Base-by-base conservation (phyloP, 1,140 invertebrate genomes). In the Bombus affinis region DNA sequence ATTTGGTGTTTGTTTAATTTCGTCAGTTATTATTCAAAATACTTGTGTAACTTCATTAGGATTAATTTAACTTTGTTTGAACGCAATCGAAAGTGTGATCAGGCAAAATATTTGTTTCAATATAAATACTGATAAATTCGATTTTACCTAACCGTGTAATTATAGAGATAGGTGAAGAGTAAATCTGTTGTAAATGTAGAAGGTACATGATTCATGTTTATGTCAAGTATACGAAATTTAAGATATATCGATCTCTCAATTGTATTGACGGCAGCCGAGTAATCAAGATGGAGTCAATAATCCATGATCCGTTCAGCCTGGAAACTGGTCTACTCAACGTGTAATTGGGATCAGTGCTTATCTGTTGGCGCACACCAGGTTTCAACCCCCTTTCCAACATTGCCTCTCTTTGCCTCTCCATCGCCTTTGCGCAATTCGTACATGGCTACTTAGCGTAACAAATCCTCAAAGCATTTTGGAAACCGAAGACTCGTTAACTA, bases 321-420 rank as follows among this genome's bases (percentile, higher is more conserved):
- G 90, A 83, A 92, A 90, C 87, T 89, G 87, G 86, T 91, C 88
- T 85, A 88, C 81, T 85, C 89, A 84, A 93, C 93, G 87, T 94
- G 93, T 94, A 95, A 95, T 94, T 94, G 92, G 92, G 93, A 94
- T 94, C 93, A 93, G 92, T 92, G 93, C 93, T 95, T 95, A 95
- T 95, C 94, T 92, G 88, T 90, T 92, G 85, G 91, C 89, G 91
- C 93, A 94, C 89, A 93, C 92, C 86, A 76, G 89, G 90, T 89
- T 82, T 88, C 76, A 76, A 44, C 83, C 87, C 87, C 86, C 74
- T 82, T 82, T 80, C 79, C 84, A 80, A 77, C 82, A 77, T 62
- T 47, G 57, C 73, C 72, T 65, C 81, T 28, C 65, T 47, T 57
- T 71, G 47, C 86, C 72, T 13, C 78, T 47, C 57, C 80, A 68